Evolutionary conservation across 1,140 invertebrate species (phyloP).

Genomic region (Melanaphis sacchari): DNA sequence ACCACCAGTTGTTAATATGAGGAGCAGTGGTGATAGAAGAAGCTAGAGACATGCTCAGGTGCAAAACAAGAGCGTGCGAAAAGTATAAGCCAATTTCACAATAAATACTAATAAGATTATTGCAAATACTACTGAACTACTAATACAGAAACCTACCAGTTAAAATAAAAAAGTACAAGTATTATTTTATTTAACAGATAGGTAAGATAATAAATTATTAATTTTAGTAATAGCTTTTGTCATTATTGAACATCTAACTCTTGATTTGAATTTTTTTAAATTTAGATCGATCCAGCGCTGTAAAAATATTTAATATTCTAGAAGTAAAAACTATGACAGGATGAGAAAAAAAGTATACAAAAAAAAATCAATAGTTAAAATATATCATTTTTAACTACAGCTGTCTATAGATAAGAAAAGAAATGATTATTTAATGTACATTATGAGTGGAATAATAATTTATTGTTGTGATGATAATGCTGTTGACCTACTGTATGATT

Average conservation of each 20-base stretch:
- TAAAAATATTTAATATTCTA: neutral
- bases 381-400: neutral
- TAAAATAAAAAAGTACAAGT: neutral
- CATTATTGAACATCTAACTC: neutral
- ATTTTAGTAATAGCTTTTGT: neutral
- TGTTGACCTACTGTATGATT: neutral
- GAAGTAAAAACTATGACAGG: neutral
- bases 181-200: neutral
- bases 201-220: neutral
- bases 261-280: constrained; percentile 11
- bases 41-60: constrained; percentile 52
- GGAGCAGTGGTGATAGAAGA: neutral
- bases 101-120: constrained; percentile 41
- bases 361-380: neutral
- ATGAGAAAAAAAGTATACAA: neutral
- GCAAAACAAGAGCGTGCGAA: constrained; percentile 55
- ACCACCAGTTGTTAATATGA: constrained; percentile 40
- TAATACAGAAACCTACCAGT: constrained; percentile 32
- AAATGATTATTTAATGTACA: constrained; percentile 28
- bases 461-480: constrained; percentile 8
- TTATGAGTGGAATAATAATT: constrained; percentile 19
- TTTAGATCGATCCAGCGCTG: neutral
- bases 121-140: constrained; percentile 25
- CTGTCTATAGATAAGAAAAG: neutral
- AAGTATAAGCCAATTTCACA: constrained; percentile 45